Evolutionary conservation across 2,888 invertebrate genomes (phyloP).

Genomic region (Dryococelus australis): DNA sequence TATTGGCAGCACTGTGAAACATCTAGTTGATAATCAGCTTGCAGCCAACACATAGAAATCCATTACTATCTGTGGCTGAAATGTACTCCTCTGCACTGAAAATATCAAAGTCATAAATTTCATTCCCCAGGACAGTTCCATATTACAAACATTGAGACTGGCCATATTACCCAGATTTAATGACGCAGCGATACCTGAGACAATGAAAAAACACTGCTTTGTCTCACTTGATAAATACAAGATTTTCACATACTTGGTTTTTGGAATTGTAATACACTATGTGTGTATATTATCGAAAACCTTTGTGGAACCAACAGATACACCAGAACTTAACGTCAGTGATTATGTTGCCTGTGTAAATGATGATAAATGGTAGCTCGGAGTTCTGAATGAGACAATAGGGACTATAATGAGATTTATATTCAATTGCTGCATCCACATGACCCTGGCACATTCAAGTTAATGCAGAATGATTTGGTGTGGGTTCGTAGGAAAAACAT

Average conservation of each 20-base stretch:
- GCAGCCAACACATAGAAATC: no score
- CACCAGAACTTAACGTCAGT: background rate
- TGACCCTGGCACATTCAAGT: background rate
- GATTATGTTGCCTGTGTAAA: background rate
- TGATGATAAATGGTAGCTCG: background rate
- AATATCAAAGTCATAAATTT: background rate
- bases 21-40: no score
- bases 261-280: background rate
- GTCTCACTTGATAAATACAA: background rate
- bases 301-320: background rate
- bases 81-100: background rate
- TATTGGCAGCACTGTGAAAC: no score
- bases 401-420: background rate
- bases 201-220: background rate
- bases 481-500: slow-evolving; percentile 11
- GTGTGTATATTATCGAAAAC: background rate
- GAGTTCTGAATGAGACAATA: background rate
- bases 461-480: background rate
- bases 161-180: background rate
- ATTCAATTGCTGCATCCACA: background rate
- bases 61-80: no score
- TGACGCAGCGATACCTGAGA: background rate
- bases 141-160: background rate
- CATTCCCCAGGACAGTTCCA: background rate
- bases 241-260: background rate